A percentile compares a stretch with the other conserved stretches of the same genome.
Conservation (phyloP, 2,113 vertebrate species). For the Orientallactaga bullata region DNA sequence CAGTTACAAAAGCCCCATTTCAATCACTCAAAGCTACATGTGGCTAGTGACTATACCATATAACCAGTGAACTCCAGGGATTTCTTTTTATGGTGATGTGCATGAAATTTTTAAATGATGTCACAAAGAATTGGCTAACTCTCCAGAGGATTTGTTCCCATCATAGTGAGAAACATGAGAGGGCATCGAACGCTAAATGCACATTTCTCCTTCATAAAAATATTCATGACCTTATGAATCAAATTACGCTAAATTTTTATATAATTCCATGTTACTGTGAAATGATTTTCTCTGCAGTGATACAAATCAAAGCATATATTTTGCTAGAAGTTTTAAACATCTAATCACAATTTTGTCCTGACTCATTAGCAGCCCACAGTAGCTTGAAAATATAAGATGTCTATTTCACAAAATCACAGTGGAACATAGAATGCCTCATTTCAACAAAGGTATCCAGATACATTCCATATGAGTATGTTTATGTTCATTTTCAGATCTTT, state of each 20-base stretch:
- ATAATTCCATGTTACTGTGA: slow-evolving; percentile 29
- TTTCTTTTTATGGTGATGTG: background rate
- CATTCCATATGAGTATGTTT: slow-evolving; percentile 26
- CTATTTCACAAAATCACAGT: slow-evolving; percentile 49
- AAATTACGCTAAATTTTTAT: slow-evolving; percentile 62
- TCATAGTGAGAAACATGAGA: background rate
- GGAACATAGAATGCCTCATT: slow-evolving; percentile 59
- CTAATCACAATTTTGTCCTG: slow-evolving; percentile 56
- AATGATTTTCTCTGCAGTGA: slow-evolving; percentile 47
- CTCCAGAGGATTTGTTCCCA: slow-evolving; percentile 9
- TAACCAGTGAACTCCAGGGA: background rate
- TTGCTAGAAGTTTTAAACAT: slow-evolving; percentile 56
- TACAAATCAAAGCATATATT: slow-evolving; percentile 31
- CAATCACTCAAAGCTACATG: background rate
- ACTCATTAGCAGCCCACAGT: slow-evolving; percentile 66
- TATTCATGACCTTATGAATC: slow-evolving; percentile 59
- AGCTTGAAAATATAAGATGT: slow-evolving; percentile 63
- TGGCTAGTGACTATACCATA: background rate
- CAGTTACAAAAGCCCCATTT: background rate
- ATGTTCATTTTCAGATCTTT: slow-evolving; percentile 67
- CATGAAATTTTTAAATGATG: slow-evolving; percentile 25
- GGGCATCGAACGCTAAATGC: slow-evolving; percentile 16
- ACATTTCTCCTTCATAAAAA: slow-evolving; percentile 49
- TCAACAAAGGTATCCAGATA: slow-evolving; percentile 61
- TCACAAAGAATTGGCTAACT: slow-evolving; percentile 4